Conservation (phyloP, 2,113 vertebrate genomes). For the Psammodynastes pulverulentus region DNA sequence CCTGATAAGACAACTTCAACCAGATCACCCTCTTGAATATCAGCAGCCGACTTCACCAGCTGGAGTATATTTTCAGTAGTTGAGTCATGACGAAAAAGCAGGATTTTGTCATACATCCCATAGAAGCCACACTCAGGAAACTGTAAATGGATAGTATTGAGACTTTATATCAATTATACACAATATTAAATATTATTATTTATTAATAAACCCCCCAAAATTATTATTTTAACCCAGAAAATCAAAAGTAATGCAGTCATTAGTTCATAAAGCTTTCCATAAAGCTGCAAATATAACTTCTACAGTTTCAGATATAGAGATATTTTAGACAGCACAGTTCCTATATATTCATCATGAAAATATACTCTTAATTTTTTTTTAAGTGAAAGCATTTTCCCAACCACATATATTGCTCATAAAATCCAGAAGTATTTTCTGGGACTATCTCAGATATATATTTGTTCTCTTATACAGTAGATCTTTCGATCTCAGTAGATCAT, state of each 20-base stretch:
- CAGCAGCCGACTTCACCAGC: slow-evolving; percentile 81
- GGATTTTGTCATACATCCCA: slow-evolving; percentile 89
- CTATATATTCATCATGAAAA: neutral
- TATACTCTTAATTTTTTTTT: neutral
- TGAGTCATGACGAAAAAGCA: slow-evolving; percentile 88
- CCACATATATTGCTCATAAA: neutral
- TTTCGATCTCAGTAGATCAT: neutral
- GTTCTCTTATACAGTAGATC: neutral
- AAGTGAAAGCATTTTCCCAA: neutral
- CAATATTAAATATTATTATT: neutral
- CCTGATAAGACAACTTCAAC: slow-evolving; percentile 89
- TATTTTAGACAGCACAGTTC: neutral
- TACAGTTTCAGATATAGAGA: neutral
- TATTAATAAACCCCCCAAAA: no score
- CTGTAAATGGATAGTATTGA: slow-evolving; percentile 70
- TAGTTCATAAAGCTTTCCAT: neutral
- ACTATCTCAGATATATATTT: neutral
- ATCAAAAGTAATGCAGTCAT: neutral
- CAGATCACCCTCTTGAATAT: slow-evolving; percentile 87
- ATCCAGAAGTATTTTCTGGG: neutral
- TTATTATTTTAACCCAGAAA: neutral
- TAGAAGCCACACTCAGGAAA: slow-evolving; percentile 91
- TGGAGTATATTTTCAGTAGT: slow-evolving; percentile 86
- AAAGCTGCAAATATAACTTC: neutral
- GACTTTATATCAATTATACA: slow-evolving; percentile 29